Percentiles rank a stretch among this genome's conserved stretches.
Conservation (phyloP, 2,888 invertebrate genomes). For the Pyrgus malvae region DNA sequence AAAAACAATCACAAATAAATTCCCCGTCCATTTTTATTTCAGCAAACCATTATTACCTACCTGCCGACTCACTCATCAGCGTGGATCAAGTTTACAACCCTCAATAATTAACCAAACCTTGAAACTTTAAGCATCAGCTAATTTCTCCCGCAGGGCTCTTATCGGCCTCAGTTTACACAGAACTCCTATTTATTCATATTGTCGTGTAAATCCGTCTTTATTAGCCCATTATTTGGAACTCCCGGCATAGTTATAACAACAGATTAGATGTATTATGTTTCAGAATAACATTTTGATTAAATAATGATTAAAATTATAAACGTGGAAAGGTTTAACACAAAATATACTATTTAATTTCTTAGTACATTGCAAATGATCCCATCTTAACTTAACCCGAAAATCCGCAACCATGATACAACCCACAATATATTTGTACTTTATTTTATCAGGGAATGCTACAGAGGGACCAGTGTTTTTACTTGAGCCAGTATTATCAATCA, state of each 20-base stretch:
- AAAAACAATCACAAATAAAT: not conserved
- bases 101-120: conserved; percentile 63
- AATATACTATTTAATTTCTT: not conserved
- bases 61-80: conserved; percentile 48
- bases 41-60: conserved; percentile 62
- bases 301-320: too few species aligned
- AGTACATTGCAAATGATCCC: not conserved
- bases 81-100: conserved; percentile 49
- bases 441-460: conserved; percentile 47
- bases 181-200: conserved; percentile 18
- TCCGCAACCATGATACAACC: not conserved
- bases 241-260: not conserved
- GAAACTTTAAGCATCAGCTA: conserved; percentile 65
- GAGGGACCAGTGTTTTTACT: conserved; percentile 68
- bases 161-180: conserved; percentile 37
- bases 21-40: conserved; percentile 5
- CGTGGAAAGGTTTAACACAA: not conserved
- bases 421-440: conserved; percentile 1
- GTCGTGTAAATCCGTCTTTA: conserved; percentile 17
- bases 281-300: too few species aligned
- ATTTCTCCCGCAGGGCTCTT: conserved; percentile 48
- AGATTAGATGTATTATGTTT: not conserved
- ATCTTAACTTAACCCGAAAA: not conserved
- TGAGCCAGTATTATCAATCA: conserved; percentile 74
- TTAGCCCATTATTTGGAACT: conserved; percentile 8